Evolutionary conservation across 2,888 invertebrate species (phyloP), one percentile per base, ranked within the genome.

Genomic region (Sipha maydis): DNA sequence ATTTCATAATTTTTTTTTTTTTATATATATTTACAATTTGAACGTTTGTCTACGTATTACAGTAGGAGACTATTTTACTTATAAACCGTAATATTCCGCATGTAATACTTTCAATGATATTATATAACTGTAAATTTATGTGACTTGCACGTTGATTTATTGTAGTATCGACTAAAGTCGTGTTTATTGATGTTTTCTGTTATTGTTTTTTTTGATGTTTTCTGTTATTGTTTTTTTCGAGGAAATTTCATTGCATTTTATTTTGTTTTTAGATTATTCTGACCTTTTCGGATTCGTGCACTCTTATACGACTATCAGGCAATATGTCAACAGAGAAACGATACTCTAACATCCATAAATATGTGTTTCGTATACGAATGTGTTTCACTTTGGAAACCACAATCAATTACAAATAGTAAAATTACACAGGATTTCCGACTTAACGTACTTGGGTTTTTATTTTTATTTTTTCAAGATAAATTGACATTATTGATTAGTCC

Each of bases 271-370:
- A 25, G 14, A 79, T 17, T 25, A 61, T 38, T 61, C 78, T 31
- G 54, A 61, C 61, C 79, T 79, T 79, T 79, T 34, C 25, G 25
- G 54, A 78, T 78, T 54, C 69, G 28, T n/a, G 11, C 5, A 69
- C 69, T 14, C 11, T 41, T 41, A 1, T 41, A 41, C 41, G 11
- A 41, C 9, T 41, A 41, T 11, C 41, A 48, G 14, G 14, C 48
- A 48, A 48, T 48, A 48, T 14, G 48, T 48, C 48, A 3, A 48
- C 11, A 14, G 48, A 14, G 48, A 48, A 48, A 48, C 14, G 48
- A 48, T 48, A 48, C 48, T 48, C 48, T 48, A 48, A 48, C 48
- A 11, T 48, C 48, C 48, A 8, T 48, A 48, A 48, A 0, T 48
- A 48, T 48, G 48, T 48, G 48, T 48, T 48, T 48, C 14, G 14